These are phyloP conservation scores for Suricata suricatta DNA, from an alignment of 2,113 vertebrate species.

Conservation along the genomic window DNA sequence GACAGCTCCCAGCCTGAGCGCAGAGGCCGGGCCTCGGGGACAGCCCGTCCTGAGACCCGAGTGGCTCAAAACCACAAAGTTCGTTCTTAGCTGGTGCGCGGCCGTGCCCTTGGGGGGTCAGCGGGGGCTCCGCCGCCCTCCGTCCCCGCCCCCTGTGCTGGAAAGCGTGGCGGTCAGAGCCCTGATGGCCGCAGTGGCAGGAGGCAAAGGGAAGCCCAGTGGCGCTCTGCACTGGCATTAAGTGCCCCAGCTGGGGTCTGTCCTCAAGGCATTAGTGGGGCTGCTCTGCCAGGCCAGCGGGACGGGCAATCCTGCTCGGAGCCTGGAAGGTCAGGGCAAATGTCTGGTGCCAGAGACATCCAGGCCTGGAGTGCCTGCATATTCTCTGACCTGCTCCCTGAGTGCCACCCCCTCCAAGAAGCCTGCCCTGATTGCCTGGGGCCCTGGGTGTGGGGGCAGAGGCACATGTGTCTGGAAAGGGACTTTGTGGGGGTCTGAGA, in stretches of 20 bases:
- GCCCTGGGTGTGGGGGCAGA: neutral
- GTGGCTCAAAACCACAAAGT: neutral
- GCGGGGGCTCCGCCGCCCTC: neutral
- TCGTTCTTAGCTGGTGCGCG: rapidly evolving
- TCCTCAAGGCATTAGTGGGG: neutral
- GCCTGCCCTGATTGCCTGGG: neutral
- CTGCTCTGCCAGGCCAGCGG: neutral
- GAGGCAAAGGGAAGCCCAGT: neutral
- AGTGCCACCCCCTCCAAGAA: neutral
- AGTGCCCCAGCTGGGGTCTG: neutral
- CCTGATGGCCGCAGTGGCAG: neutral
- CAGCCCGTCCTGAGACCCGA: neutral
- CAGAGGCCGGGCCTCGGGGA: rapidly evolving
- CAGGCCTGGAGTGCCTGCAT: neutral
- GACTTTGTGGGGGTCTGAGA: neutral
- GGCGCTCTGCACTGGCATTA: neutral
- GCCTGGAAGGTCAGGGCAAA: neutral
- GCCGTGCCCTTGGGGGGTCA: neutral
- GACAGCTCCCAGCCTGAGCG: rapidly evolving
- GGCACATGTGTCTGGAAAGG: neutral
- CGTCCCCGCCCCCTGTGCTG: neutral
- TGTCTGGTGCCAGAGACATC: neutral
- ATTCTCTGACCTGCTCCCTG: neutral
- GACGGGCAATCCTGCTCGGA: neutral
- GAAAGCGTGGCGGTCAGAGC: neutral